Conservation (phyloP, 2,888 invertebrate genomes). For the Tanypteryx hageni region DNA sequence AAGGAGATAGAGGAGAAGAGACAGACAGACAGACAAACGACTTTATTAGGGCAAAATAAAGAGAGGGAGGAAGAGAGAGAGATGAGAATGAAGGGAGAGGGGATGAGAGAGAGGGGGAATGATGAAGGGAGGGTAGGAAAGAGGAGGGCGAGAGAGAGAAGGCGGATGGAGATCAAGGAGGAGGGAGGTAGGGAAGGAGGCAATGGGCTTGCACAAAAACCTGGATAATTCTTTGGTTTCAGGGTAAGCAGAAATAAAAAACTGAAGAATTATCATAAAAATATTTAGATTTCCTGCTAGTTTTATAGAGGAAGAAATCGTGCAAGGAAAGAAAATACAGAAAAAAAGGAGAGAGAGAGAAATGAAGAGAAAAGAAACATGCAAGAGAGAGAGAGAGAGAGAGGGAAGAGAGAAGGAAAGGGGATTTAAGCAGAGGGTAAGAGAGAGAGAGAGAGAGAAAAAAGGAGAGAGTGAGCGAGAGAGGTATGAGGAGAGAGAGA, state of each 20-base stretch:
- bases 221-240: too few relatives aligned
- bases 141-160: background rate
- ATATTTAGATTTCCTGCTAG: too few relatives aligned
- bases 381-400: background rate
- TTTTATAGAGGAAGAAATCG: background rate
- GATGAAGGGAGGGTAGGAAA: background rate
- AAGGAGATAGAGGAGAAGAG: background rate
- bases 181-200: background rate
- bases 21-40: background rate
- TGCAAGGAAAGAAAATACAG: background rate
- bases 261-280: too few relatives aligned
- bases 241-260: too few relatives aligned
- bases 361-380: background rate
- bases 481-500: background rate
- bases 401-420: background rate
- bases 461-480: background rate
- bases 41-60: background rate
- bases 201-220: background rate
- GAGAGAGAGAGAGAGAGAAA: background rate
- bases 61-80: background rate
- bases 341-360: background rate
- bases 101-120: background rate
- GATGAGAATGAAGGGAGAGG: background rate
- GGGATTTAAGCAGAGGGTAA: background rate
- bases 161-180: background rate